Evolutionary conservation across 1,140 invertebrate genomes (phyloP), one percentile per base, ranked within the genome.

Genomic region (Drosophila pallidifrons): DNA sequence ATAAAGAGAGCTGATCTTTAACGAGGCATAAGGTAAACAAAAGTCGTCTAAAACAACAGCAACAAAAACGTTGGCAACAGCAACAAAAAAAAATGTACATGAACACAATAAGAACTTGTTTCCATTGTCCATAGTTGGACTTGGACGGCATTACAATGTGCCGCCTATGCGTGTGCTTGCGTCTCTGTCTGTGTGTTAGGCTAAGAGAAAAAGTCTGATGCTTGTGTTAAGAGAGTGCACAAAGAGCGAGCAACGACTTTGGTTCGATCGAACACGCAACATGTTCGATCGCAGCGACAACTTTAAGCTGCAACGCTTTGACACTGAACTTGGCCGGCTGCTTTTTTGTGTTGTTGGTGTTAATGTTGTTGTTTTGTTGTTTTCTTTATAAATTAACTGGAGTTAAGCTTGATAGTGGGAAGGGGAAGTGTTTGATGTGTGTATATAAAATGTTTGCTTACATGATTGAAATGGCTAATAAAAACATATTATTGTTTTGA

Each of bases 1-100:
- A 1, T 25, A 43, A 38, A 55, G 79, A 81, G 67, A 15, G 52
- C 35, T 64, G 68, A 85, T 85, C 82, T 86, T 74, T 66, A 82
- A 87, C 82, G 69, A 86, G 82, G 64, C 83, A 69, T 78, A 88
- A 88, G 85, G 83, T 87, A 87, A 87, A 87, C 83, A 87, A 88
- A 82, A 88, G 68, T 77, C 65, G 82, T 73, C 63, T 77, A 79
- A 80, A 75, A 77, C 82, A 75, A 82, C 82, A 86, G 68, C 74
- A 76, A 60, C 68, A 75, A 73, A 38, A 72, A 68, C 46, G 45
- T 45, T 41, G 38, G 38, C 74, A 49, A 32, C 46, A 35, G 28
- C 15, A 52, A 61, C 41, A 45, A 45, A 30, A 49, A 30, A 49
- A 46, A 16, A 11, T 35, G 15, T 55, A 69, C 13, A 38, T 52